Base-by-base conservation (phyloP, 2,888 invertebrate species). In the Exephanes ischioxanthus region DNA sequence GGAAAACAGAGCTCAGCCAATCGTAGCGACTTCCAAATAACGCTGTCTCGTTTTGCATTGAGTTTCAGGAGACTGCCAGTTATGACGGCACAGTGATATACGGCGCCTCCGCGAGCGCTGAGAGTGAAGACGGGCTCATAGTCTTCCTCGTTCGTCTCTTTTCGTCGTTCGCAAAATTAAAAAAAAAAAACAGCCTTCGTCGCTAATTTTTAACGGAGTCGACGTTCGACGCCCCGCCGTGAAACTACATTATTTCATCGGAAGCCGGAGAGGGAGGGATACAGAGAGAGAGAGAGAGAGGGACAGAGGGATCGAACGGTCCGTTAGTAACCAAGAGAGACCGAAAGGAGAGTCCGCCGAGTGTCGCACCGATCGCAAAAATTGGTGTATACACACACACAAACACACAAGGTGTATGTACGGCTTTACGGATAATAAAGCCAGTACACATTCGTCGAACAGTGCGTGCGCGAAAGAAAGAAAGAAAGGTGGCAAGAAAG, bases 1-100 rank as follows among this genome's bases (percentile, higher is more conserved):
- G 7, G 37, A 45, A 45, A 14, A 45, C 45, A 45, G 45, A 45
- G 11, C 45, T 45, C 45, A 14, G 45, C 45, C 45, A 45, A 45
- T 45, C 45, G 45, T 3, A 14, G 14, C 45, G 3, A 14, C 45
- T 14, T 0, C 45, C 3, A 45, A 45, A 45, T 45, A 45, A 45
- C 45, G 45, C 45, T 45, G 45, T 14, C 14, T 14, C 14, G 45
- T 45, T 45, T 45, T 45, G 14, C 14, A 45, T 45, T 14, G 45
- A 45, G 45, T 45, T 45, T 45, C 45, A 45, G 45, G 45, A 45
- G 14, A 45, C 45, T 45, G 86, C 88, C 87, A 90, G 90, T 91
- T 90, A 91, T 91, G 91, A 91, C 91, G 89, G 88, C 88, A 90
- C 87, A 88, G 90, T 90, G 88, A 90, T 88, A 90, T 88, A 88